Evolutionary conservation across 2,797 vertebrate genomes (phyloP), one percentile per base, ranked within the genome.

Genomic region (Fundulus diaphanus): DNA sequence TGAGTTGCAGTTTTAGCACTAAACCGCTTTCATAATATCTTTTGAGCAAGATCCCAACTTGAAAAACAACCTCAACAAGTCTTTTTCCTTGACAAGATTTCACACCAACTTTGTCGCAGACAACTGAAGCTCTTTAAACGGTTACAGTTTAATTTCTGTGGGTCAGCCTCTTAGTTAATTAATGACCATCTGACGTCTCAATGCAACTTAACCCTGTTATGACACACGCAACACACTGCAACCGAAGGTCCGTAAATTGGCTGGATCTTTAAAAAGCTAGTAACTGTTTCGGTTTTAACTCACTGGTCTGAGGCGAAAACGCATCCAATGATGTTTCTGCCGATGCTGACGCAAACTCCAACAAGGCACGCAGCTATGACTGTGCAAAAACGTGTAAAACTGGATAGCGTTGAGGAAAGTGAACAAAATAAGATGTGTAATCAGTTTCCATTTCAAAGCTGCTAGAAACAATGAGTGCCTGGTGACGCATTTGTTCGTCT

Each of bases 281-380:
- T 24, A 20, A 56, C 20, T 56, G 1, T 31, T 65, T 6, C 22
- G 27, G 33, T 35, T 22, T 56, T 24, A 72, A 95, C 96, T 95
- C 86, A 97, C 96, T 82, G 70, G 0, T 97, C 96, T 0, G 77
- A 54, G 63, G 75, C 72, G 68, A 84, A 80, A 68, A 82, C 70
- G 40, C 94, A 93, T 3, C 93, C 96, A 84, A 97, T 88, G 12
- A 95, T 24, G 0, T 95, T 65, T 87, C 87, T 97, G 0, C 87
- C 7, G 66, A 0, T 94, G 37, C 3, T 66, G 89, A 5, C 66
- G 54, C n/a, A 7, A 95, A 29, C 18, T 29, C 86, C 90, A 68
- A 97, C 54, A 75, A 96, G 31, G 80, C 87, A 92, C 0, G 90
- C 90, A 48, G 92, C 75, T 1, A 91, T 70, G 70, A 93, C 95